Conservation (phyloP, 2,113 vertebrate species). For the Poeciliopsis turrubarensis region DNA sequence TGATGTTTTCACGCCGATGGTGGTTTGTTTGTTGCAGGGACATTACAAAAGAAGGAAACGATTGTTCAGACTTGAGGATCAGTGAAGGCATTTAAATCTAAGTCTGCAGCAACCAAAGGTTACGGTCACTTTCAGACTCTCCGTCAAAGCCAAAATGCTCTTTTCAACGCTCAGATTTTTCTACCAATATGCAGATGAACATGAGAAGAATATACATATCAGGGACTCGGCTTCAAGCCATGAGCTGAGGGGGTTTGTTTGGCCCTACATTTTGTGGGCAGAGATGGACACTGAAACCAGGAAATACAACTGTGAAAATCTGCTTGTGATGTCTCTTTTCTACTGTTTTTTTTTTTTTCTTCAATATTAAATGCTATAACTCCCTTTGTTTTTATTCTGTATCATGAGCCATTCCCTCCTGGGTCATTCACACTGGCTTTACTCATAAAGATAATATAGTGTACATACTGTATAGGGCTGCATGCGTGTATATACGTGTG, state of each 20-base stretch:
- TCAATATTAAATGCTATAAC: conserved; percentile 34
- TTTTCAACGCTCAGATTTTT: conserved; percentile 49
- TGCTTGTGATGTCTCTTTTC: conserved; percentile 60
- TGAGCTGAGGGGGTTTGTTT: conserved; percentile 20
- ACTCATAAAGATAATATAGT: conserved; percentile 32
- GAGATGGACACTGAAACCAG: conserved; percentile 43
- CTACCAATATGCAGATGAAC: conserved; percentile 56
- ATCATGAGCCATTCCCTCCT: conserved; percentile 27
- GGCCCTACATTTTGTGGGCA: conserved; percentile 4
- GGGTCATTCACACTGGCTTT: conserved; percentile 36
- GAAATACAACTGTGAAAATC: conserved; percentile 63
- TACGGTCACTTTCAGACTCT: conserved; percentile 41
- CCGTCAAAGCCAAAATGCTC: conserved; percentile 42
- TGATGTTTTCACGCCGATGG: conserved; percentile 5
- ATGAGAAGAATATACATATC: conserved; percentile 57
- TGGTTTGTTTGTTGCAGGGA: conserved; percentile 10
- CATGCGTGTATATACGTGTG: conserved; percentile 54
- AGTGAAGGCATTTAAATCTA: conserved; percentile 1
- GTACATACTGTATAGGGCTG: conserved; percentile 34
- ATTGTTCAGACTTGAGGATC: conserved; percentile 1
- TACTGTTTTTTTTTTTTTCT: conserved; percentile 36
- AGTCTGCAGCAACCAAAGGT: conserved; percentile 54
- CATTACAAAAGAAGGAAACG: neutral
- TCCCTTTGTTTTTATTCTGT: conserved; percentile 24
- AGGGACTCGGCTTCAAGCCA: conserved; percentile 36